These are phyloP conservation scores for Campoletis sonorensis DNA, from an alignment of 1,140 invertebrate genomes.

Conservation along the genomic window DNA sequence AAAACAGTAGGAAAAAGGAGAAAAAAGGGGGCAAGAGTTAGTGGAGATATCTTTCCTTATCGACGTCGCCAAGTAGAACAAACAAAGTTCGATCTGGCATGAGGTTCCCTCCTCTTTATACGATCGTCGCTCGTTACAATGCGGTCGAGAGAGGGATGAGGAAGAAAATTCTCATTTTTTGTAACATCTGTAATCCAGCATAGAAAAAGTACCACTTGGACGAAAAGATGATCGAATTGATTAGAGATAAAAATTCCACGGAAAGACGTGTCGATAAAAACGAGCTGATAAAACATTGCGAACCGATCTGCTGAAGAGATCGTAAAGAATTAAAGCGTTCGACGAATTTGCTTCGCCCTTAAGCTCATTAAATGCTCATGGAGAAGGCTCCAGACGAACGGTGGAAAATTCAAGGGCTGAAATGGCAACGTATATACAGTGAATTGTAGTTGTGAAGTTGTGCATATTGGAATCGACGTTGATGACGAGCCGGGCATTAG, in stretches of 20 bases:
- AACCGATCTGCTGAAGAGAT: neutral
- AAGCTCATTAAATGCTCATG: conserved; percentile 26
- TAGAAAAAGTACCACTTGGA: conserved; percentile 41
- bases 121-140: conserved; percentile 59
- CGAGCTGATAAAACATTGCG: conserved; percentile 36
- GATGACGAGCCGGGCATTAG: conserved; percentile 28
- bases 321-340: neutral
- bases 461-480: neutral
- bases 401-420: neutral
- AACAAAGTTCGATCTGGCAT: conserved; percentile 64
- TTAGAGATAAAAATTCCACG: conserved; percentile 51
- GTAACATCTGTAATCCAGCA: conserved; percentile 42
- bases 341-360: neutral
- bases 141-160: conserved; percentile 60
- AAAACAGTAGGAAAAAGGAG: neutral
- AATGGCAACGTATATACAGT: neutral
- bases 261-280: conserved; percentile 47
- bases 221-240: conserved; percentile 4
- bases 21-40: neutral
- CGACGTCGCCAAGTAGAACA: conserved; percentile 62
- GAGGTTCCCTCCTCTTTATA: conserved; percentile 36
- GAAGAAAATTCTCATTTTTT: conserved; percentile 42
- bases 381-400: conserved; percentile 10
- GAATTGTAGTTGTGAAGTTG: conserved; percentile 20
- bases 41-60: conserved; percentile 64